These are phyloP conservation scores for Cotesia glomerata DNA, from an alignment of 1,140 invertebrate genomes.

Conservation along the genomic window DNA sequence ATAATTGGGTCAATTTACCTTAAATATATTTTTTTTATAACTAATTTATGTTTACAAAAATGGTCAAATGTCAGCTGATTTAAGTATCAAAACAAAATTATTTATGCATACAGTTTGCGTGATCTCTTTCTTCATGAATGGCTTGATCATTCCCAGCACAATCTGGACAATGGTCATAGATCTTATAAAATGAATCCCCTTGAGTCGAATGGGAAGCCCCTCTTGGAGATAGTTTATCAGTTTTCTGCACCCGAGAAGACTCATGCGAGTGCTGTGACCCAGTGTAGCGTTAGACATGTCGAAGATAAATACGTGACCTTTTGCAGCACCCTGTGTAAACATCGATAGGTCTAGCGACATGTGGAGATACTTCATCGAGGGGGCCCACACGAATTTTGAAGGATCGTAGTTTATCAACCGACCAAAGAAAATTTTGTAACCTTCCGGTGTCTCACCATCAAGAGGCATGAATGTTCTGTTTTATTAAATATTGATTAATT, in stretches of 20 bases:
- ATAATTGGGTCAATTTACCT: no score
- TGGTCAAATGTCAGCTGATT: no score
- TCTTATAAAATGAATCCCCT: conserved; percentile 73
- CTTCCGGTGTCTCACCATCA: conserved; percentile 61
- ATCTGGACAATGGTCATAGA: conserved; percentile 72
- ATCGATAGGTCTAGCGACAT: conserved; percentile 68
- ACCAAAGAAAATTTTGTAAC: conserved; percentile 63
- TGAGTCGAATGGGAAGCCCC: conserved; percentile 69
- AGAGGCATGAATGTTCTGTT: conserved; percentile 40
- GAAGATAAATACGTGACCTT: conserved; percentile 67
- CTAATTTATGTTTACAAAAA: no score
- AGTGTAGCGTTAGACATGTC: conserved; percentile 66
- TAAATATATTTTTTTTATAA: no score
- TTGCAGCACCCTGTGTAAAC: conserved; percentile 62
- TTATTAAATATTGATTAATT: conserved; percentile 21
- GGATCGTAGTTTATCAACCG: conserved; percentile 66
- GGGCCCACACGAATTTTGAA: conserved; percentile 65
- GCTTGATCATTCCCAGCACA: conserved; percentile 70
- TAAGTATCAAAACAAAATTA: no score
- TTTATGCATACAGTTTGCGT: conserved; percentile 61
- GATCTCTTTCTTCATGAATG: conserved; percentile 74
- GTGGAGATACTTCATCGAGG: conserved; percentile 60
- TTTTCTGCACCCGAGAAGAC: conserved; percentile 68
- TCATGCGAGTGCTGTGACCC: conserved; percentile 68
- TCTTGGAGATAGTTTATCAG: conserved; percentile 72